Evolutionary conservation across 2,113 vertebrate genomes (phyloP).

Genomic region (Chlorocebus sabaeus): DNA sequence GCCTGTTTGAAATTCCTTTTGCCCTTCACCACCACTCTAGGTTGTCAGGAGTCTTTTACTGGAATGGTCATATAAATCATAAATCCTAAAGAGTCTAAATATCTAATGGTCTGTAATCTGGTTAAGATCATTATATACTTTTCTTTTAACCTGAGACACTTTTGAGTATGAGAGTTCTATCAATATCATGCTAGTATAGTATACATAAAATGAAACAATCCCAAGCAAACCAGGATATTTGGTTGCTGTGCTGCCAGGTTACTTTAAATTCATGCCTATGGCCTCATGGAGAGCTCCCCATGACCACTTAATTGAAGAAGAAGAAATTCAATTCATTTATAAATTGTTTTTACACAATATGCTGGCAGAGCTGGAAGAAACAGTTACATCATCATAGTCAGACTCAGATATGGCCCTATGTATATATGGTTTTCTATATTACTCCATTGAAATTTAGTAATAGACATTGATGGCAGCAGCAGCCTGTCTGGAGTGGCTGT

Average conservation of each 20-base stretch:
- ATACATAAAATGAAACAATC: not conserved
- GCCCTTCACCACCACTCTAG: not conserved
- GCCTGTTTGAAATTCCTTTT: not conserved
- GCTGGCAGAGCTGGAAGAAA: too few relatives aligned
- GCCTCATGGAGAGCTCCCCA: too few relatives aligned
- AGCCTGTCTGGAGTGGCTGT: too few relatives aligned
- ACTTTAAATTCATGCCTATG: too few relatives aligned
- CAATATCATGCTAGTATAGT: not conserved
- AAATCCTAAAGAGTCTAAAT: not conserved
- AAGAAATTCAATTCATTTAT: too few relatives aligned
- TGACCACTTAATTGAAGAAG: too few relatives aligned
- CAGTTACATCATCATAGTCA: too few relatives aligned
- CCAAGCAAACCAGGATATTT: not conserved
- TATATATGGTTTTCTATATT: not conserved
- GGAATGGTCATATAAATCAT: not conserved
- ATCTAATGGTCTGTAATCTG: not conserved
- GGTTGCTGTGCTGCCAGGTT: not conserved
- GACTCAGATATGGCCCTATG: not conserved
- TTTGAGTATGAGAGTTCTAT: not conserved
- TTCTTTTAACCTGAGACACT: not conserved
- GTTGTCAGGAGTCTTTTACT: not conserved
- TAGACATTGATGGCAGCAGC: too few relatives aligned
- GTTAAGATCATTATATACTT: not conserved
- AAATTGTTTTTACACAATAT: too few relatives aligned
- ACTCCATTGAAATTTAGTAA: not conserved